A percentile compares a stretch with the other conserved stretches of the same genome.
Evolutionary conservation across 2,113 vertebrate species (phyloP).

Genomic region (Parus major): DNA sequence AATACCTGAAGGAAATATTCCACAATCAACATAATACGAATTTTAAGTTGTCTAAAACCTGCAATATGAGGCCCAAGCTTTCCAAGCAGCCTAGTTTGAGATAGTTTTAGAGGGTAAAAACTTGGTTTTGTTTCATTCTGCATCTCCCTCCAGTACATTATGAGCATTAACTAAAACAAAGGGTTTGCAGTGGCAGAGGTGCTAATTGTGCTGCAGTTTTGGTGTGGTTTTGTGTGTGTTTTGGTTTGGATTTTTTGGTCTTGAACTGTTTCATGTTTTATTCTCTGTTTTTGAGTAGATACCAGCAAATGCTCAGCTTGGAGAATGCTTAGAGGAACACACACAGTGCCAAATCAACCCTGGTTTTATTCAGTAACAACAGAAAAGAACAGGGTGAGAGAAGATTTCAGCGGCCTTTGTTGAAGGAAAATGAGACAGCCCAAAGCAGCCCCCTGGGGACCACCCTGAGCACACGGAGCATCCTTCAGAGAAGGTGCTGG

Average conservation of each 20-base stretch:
- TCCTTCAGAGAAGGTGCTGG: neutral
- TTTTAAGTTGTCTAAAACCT: neutral
- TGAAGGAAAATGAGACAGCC: neutral
- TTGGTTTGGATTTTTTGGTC: neutral
- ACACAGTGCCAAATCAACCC: neutral
- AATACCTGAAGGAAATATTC: neutral
- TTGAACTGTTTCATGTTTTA: neutral
- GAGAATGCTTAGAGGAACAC: neutral
- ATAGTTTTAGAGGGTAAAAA: neutral
- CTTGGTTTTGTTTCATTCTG: neutral
- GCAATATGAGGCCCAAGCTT: neutral
- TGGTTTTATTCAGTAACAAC: neutral
- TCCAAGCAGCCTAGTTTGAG: neutral
- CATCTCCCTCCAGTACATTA: neutral
- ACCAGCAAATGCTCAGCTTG: neutral
- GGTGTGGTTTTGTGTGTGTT: neutral
- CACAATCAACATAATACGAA: neutral
- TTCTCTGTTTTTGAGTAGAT: neutral
- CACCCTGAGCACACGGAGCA: neutral
- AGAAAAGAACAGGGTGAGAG: neutral
- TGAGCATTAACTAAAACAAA: neutral
- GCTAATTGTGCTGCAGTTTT: neutral
- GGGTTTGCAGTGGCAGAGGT: neutral
- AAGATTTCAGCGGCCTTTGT: neutral
- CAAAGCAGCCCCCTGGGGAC: neutral